Evolutionary conservation across 2,797 vertebrate genomes (phyloP).

Genomic region (Cuculus canorus): DNA sequence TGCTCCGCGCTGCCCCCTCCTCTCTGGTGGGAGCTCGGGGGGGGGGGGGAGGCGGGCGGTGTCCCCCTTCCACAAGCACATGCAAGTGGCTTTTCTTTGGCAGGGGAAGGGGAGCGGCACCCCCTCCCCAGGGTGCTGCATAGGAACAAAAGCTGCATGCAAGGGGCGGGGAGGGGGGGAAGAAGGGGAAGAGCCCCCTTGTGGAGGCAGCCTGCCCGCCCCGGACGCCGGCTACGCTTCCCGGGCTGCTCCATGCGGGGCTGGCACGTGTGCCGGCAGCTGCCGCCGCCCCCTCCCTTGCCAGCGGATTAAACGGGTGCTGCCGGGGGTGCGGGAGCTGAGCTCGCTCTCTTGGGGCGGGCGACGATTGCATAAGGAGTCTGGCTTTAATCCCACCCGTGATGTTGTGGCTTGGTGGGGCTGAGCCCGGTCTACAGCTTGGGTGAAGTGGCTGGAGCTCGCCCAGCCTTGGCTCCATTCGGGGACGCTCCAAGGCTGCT

Average conservation of each 20-base stretch:
- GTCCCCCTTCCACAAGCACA: fast-evolving
- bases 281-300: background rate
- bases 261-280: background rate
- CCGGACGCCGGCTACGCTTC: background rate
- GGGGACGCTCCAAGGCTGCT: background rate
- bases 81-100: background rate
- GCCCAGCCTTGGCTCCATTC: too few species aligned
- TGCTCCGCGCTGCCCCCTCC: background rate
- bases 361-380: background rate
- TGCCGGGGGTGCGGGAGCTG: background rate
- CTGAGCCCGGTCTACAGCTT: background rate
- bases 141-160: background rate
- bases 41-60: background rate
- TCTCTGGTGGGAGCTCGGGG: background rate
- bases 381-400: background rate
- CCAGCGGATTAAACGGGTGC: background rate
- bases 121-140: background rate
- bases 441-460: background rate
- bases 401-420: background rate
- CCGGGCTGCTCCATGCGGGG: background rate
- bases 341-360: background rate
- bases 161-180: too few species aligned
- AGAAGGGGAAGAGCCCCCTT: background rate
- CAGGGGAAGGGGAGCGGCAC: background rate
- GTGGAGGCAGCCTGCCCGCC: background rate